Conservation (phyloP, 2,113 vertebrate species). For the Falco punctatus region DNA sequence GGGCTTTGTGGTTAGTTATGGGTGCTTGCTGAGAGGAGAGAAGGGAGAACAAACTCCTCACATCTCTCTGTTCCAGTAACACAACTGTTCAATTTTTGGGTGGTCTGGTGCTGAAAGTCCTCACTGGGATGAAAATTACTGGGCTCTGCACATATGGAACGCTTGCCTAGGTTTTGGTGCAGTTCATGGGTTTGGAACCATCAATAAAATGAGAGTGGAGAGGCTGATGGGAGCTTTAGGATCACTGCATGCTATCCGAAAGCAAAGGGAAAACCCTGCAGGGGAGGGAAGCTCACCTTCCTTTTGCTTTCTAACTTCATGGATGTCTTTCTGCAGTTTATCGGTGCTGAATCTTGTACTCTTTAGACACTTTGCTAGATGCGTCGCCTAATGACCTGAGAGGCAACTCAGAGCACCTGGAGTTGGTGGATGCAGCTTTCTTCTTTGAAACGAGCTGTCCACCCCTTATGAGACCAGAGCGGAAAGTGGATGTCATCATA, state of each 20-base stretch:
- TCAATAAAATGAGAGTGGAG: not conserved
- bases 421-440: constrained; percentile 80
- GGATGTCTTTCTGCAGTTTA: not conserved
- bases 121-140: not conserved
- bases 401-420: constrained; percentile 64
- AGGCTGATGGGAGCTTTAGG: not conserved
- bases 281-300: not conserved
- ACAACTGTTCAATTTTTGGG: not conserved
- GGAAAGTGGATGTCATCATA: constrained; percentile 79
- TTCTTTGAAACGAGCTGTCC: constrained; percentile 82
- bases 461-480: constrained; percentile 75
- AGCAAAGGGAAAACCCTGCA: not conserved
- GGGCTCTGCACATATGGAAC: not conserved
- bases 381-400: constrained; percentile 78
- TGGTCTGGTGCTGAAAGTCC: rapidly evolving
- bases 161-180: not conserved
- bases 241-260: not conserved
- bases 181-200: not conserved
- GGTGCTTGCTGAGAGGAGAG: not conserved
- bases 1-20: not conserved
- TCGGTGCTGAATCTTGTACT: not conserved
- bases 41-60: not conserved
- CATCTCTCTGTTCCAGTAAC: not conserved
- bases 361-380: constrained; percentile 76
- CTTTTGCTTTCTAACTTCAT: not conserved